A percentile compares a stretch with the other conserved stretches of the same genome.
phyloP scores from a whole-genome alignment of 2,113 vertebrate species.

The Malurus alboscapulatus region DNA sequence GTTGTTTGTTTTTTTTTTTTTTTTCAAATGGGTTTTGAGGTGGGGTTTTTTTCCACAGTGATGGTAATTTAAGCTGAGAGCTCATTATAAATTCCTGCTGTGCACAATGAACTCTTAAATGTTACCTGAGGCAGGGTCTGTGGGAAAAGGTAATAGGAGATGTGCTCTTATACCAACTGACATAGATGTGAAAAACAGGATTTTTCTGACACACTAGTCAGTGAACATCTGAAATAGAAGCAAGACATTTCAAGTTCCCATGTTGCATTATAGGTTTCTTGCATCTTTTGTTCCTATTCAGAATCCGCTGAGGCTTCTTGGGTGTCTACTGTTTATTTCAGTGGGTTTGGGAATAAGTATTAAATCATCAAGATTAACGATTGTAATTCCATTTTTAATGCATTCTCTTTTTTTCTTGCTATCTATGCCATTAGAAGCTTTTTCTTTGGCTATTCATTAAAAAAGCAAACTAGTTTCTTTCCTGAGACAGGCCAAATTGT shows the following conservation, averaged over 20 bases:
- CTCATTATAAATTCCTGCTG: neutral
- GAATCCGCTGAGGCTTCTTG: neutral
- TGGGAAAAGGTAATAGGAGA: neutral
- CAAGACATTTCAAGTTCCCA: neutral
- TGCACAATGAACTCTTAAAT: neutral
- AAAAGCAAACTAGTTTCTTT: neutral
- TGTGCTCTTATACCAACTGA: neutral
- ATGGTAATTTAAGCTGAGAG: neutral
- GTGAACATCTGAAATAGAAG: neutral
- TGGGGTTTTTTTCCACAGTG: neutral
- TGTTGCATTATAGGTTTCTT: neutral
- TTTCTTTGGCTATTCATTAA: neutral
- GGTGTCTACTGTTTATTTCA: neutral
- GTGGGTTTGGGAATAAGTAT: neutral
- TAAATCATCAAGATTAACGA: neutral
- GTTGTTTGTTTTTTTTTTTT: neutral
- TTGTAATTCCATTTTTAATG: neutral
- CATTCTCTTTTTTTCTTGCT: neutral
- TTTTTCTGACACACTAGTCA: neutral
- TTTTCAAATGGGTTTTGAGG: neutral
- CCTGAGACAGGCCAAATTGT: neutral
- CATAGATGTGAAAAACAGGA: neutral
- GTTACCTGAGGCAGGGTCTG: neutral
- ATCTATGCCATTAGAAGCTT: neutral
- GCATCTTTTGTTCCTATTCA: neutral